These are phyloP conservation scores for Brachyhypopomus gauderio DNA, from an alignment of 2,113 vertebrate species.

Conservation along the genomic window DNA sequence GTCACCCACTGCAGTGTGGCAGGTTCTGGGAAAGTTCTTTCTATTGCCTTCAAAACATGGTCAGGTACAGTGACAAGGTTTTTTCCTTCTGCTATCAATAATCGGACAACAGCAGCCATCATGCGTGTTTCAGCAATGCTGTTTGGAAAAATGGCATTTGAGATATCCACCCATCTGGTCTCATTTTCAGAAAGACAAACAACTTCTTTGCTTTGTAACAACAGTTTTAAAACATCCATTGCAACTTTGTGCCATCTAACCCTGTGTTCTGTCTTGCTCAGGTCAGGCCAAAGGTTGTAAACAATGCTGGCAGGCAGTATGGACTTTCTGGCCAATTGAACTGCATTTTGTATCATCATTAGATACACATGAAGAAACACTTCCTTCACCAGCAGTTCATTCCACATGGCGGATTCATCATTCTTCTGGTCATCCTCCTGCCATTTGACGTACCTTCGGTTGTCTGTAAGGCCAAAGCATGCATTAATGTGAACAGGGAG, in stretches of 20 bases:
- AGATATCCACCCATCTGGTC: slow-evolving; percentile 57
- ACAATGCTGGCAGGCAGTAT: slow-evolving; percentile 58
- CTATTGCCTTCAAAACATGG: slow-evolving; percentile 65
- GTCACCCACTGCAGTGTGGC: slow-evolving; percentile 64
- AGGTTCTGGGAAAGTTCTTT: slow-evolving; percentile 37
- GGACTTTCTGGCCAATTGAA: slow-evolving; percentile 56
- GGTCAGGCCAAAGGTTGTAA: slow-evolving; percentile 80
- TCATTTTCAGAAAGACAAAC: slow-evolving; percentile 68
- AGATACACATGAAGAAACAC: slow-evolving; percentile 77
- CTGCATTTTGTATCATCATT: slow-evolving; percentile 67
- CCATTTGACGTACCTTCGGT: slow-evolving; percentile 82
- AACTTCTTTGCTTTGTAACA: slow-evolving; percentile 65
- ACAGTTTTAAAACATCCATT: slow-evolving; percentile 61
- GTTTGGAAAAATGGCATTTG: slow-evolving; percentile 74
- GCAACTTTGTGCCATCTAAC: slow-evolving; percentile 69
- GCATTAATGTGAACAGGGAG: slow-evolving; percentile 79
- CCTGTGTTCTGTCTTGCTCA: slow-evolving; percentile 55
- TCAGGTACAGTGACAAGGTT: slow-evolving; percentile 70
- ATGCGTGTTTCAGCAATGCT: slow-evolving; percentile 22
- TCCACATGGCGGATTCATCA: slow-evolving; percentile 80
- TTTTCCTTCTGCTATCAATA: slow-evolving; percentile 67
- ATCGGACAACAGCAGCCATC: slow-evolving; percentile 55
- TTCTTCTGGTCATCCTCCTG: slow-evolving; percentile 77
- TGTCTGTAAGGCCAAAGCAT: slow-evolving; percentile 83
- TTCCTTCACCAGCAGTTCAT: slow-evolving; percentile 75